Evolutionary conservation across 2,888 invertebrate species (phyloP).

Genomic region (Pseudolycoriella hygida): DNA sequence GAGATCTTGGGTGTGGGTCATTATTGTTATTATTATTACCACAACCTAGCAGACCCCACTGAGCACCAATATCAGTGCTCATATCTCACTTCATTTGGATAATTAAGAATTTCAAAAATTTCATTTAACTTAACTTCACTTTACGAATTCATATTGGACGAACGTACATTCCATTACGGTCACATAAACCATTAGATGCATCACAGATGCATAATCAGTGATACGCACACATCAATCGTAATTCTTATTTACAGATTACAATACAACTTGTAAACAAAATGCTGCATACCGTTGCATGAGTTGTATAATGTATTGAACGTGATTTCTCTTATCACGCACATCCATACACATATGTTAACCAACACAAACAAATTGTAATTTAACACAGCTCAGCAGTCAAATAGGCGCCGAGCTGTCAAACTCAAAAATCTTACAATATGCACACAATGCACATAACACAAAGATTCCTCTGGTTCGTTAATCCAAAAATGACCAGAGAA

Average conservation of each 20-base stretch:
- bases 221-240: too few relatives aligned
- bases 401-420: constrained; percentile 2
- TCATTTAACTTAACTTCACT: too few relatives aligned
- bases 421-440: neutral
- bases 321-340: neutral
- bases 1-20: constrained; percentile 8
- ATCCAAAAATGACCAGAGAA: too few relatives aligned
- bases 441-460: neutral
- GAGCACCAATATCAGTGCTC: constrained; percentile 8
- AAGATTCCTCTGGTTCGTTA: too few relatives aligned
- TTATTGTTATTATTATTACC: constrained; percentile 2
- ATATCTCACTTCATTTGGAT: constrained; percentile 1
- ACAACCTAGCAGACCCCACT: constrained; percentile 4
- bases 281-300: neutral
- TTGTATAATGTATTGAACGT: constrained; percentile 1
- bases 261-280: constrained; percentile 1
- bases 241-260: neutral
- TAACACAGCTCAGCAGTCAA: constrained; percentile 2
- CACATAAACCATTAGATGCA: too few relatives aligned
- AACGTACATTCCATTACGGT: too few relatives aligned
- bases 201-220: too few relatives aligned
- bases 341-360: neutral
- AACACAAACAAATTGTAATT: constrained; percentile 1
- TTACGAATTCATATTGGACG: too few relatives aligned
- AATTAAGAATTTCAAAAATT: too few relatives aligned